Conservation (phyloP, 2,888 invertebrate species). For the Stenodema calcarata region DNA sequence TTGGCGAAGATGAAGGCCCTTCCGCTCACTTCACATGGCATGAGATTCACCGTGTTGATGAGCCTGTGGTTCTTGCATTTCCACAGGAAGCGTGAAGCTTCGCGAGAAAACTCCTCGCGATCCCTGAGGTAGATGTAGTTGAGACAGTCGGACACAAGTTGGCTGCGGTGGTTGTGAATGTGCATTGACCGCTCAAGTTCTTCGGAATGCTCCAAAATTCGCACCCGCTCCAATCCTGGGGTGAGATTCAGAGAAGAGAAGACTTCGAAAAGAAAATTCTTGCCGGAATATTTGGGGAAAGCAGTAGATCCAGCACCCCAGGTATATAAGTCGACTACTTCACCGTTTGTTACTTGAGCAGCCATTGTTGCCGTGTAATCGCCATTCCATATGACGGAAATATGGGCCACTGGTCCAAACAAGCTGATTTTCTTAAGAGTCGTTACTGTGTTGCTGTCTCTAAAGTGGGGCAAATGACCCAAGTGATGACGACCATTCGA, state of each 20-base stretch:
- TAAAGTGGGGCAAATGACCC: not conserved
- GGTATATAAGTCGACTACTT: not conserved
- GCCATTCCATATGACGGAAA: not conserved
- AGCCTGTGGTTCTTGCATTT: not conserved
- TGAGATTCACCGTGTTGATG: not conserved
- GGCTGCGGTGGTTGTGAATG: not conserved
- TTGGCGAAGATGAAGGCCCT: not conserved
- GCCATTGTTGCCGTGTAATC: not conserved
- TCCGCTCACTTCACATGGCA: not conserved
- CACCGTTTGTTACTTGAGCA: not conserved
- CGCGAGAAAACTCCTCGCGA: not conserved
- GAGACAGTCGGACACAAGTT: not conserved
- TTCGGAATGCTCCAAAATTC: not conserved
- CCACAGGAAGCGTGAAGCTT: not conserved
- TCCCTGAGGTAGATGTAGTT: not conserved
- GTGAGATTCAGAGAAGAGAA: not conserved
- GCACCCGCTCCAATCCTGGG: not conserved
- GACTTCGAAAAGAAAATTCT: not conserved
- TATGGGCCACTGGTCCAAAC: not conserved
- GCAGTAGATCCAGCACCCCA: not conserved
- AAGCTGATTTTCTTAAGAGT: not conserved
- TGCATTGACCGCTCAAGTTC: not conserved
- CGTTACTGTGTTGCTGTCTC: not conserved
- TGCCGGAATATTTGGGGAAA: not conserved
- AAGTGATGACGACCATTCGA: not conserved